Evolutionary conservation across 2,113 vertebrate species (phyloP).

Genomic region (Miniopterus natalensis): DNA sequence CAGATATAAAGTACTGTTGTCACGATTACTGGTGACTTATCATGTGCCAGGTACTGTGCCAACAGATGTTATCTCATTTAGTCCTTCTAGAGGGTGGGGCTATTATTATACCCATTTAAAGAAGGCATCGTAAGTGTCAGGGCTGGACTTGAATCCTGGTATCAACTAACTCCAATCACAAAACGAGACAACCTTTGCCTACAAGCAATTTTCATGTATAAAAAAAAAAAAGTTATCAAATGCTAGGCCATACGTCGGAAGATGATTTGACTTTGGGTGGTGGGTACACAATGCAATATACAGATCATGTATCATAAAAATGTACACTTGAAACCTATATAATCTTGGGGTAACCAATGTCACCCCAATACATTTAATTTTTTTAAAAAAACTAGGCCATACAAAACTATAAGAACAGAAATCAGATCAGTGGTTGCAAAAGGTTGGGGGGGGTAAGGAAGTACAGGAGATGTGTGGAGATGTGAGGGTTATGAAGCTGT

Average conservation of each 20-base stretch:
- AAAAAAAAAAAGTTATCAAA: not conserved
- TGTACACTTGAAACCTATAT: not conserved
- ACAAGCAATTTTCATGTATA: not conserved
- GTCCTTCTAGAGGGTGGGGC: not conserved
- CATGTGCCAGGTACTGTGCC: not conserved
- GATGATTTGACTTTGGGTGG: not conserved
- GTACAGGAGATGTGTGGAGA: not conserved
- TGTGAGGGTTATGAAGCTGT: not conserved
- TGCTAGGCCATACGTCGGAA: not conserved
- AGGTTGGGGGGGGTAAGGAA: not conserved
- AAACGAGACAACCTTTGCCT: not conserved
- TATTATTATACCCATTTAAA: not conserved
- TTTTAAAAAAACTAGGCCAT: not conserved
- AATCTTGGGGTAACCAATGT: not conserved
- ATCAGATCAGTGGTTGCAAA: not conserved
- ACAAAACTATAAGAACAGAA: slow-evolving; percentile 7
- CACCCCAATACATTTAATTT: not conserved
- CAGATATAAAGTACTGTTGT: not conserved
- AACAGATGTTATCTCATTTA: not conserved
- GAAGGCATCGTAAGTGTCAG: not conserved
- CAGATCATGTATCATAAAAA: not conserved
- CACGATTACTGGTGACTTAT: not conserved
- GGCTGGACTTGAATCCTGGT: not conserved
- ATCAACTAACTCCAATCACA: not conserved
- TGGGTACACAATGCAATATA: not conserved